Evolutionary conservation across 2,888 invertebrate species (phyloP).

Genomic region (Leptarthrus brevirostris): DNA sequence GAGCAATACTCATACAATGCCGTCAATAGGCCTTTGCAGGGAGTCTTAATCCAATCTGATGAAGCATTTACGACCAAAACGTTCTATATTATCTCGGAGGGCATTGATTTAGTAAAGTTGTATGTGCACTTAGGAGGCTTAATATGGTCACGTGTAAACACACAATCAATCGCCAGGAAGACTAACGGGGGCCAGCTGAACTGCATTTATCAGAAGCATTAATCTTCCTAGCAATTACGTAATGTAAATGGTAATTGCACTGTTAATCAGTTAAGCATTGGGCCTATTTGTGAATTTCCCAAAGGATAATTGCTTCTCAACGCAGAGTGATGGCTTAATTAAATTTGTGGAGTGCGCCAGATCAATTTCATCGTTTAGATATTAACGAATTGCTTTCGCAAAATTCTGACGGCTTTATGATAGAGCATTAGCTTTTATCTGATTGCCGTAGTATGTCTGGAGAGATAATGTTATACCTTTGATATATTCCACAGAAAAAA

Average conservation of each 20-base stretch:
- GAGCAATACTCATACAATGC: no score
- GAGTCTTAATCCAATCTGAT: no score
- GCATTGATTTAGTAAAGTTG: conserved; percentile 18
- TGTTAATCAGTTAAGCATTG: conserved; percentile 44
- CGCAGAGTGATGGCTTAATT: conserved; percentile 38
- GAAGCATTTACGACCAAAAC: no score
- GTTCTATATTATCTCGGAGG: no score
- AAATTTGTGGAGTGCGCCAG: conserved; percentile 8
- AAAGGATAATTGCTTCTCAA: conserved; percentile 31
- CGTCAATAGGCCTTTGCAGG: no score
- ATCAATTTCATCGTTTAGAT: no score
- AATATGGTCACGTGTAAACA: conserved; percentile 43
- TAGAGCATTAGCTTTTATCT: no score
- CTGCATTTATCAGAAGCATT: conserved; percentile 38
- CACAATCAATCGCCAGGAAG: conserved; percentile 34
- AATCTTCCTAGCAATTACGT: conserved; percentile 41
- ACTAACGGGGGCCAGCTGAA: conserved; percentile 21
- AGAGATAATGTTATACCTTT: no score
- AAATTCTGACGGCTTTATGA: no score
- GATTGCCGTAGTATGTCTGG: no score
- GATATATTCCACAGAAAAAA: no score
- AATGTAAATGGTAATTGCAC: conserved; percentile 46
- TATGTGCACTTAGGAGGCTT: conserved; percentile 14
- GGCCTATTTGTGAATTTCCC: conserved; percentile 16
- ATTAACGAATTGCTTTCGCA: no score